phyloP scores from a whole-genome alignment of 1,140 invertebrate species.

The Dufourea novaeangliae region DNA sequence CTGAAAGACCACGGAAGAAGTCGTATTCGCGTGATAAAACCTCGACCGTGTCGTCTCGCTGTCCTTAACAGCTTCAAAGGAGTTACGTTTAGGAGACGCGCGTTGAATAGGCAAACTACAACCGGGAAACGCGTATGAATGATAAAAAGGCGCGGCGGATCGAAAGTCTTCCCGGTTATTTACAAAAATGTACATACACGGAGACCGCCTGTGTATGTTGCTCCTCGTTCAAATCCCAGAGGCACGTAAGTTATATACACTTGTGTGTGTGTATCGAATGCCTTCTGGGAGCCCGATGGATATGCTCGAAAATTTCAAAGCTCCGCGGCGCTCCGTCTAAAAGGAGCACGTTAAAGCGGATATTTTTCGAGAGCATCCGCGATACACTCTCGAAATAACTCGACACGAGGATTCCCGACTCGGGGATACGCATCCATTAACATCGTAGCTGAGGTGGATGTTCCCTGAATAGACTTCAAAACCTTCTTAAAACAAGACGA shows the following conservation, averaged over 20 bases:
- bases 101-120: not conserved
- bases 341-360: not conserved
- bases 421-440: too few species aligned
- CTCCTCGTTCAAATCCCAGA: not conserved
- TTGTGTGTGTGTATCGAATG: not conserved
- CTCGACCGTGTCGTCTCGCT: not conserved
- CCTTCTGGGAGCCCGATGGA: not conserved
- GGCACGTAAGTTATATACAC: not conserved
- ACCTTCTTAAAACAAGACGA: too few species aligned
- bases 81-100: not conserved
- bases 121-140: conserved; percentile 9
- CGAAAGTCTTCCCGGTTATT: conserved; percentile 30
- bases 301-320: conserved; percentile 38
- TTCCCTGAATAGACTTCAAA: too few species aligned
- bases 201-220: not conserved
- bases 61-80: conserved; percentile 4
- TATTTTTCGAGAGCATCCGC: conserved; percentile 11
- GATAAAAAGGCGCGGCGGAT: conserved; percentile 16
- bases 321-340: not conserved
- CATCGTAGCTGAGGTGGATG: too few species aligned
- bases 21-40: not conserved
- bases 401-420: not conserved
- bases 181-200: conserved; percentile 9
- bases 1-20: too few species aligned
- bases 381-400: not conserved